These are phyloP conservation scores for Phyllopteryx taeniolatus DNA, from an alignment of 2,113 vertebrate genomes.

Conservation along the genomic window DNA sequence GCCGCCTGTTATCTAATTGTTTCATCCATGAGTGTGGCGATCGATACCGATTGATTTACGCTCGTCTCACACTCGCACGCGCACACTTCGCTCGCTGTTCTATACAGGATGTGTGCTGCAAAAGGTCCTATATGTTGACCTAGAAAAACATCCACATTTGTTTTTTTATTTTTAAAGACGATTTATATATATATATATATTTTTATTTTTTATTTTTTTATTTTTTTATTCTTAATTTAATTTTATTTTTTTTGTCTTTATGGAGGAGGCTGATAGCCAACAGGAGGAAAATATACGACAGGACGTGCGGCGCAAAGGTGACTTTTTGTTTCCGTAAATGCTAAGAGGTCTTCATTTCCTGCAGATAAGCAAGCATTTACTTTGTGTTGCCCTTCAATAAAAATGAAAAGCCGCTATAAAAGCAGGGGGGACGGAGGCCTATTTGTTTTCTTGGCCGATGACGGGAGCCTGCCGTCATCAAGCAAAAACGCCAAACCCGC, in stretches of 20 bases:
- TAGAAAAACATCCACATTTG: background rate
- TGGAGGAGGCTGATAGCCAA: no score
- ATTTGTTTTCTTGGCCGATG: no score
- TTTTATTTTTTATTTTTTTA: conserved; percentile 61
- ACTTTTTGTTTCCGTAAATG: no score
- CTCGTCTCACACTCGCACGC: background rate
- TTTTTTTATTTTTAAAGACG: conserved; percentile 51
- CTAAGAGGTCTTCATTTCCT: no score
- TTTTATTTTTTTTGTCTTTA: conserved; percentile 27
- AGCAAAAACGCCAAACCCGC: conserved; percentile 61
- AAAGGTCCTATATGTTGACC: conserved; percentile 46
- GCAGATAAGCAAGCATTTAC: no score
- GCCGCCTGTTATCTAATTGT: background rate
- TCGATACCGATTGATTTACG: background rate
- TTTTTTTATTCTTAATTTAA: conserved; percentile 60
- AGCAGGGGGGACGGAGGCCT: no score
- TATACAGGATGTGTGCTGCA: conserved; percentile 52
- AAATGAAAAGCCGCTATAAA: no score
- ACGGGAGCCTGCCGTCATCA: no score
- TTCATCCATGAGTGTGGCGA: background rate
- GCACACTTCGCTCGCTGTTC: background rate
- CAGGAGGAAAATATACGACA: no score
- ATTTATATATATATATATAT: conserved; percentile 1
- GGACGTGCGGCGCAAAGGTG: no score
- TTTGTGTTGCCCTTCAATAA: no score